Evolutionary conservation across 2,888 invertebrate genomes (phyloP).

Genomic region (Melangyna quadrimaculata): DNA sequence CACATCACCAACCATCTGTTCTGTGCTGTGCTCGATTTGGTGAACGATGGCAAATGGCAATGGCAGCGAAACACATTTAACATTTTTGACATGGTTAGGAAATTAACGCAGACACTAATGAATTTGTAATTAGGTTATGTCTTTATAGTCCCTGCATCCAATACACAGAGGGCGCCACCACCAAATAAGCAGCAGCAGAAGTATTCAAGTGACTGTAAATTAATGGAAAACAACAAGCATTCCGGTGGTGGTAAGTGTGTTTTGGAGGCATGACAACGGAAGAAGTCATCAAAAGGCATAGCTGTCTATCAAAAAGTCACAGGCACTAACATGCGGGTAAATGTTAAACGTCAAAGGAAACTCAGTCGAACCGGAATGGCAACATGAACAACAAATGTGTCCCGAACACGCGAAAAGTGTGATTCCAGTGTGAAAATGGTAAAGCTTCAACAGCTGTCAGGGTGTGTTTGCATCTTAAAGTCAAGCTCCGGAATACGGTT

Average conservation of each 20-base stretch:
- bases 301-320: conserved; percentile 11
- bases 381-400: conserved; percentile 1
- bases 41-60: not conserved
- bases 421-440: not conserved
- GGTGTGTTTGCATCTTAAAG: not conserved
- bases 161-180: not conserved
- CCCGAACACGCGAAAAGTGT: not conserved
- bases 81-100: conserved; percentile 45
- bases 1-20: not conserved
- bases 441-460: conserved; percentile 17
- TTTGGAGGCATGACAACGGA: not conserved
- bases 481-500: not conserved
- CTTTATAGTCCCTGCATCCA: not conserved
- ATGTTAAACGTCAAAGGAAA: not conserved
- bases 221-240: not conserved
- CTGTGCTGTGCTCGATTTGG: not conserved
- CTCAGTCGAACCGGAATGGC: not conserved
- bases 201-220: not conserved
- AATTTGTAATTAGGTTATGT: conserved; percentile 55
- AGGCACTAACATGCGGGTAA: not conserved
- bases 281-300: conserved; percentile 18
- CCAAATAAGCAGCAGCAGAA: not conserved
- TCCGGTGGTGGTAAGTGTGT: not conserved
- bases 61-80: not conserved
- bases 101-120: conserved; percentile 57